Conservation (phyloP, 2,797 vertebrate species). For the Pogoniulus pusillus region DNA sequence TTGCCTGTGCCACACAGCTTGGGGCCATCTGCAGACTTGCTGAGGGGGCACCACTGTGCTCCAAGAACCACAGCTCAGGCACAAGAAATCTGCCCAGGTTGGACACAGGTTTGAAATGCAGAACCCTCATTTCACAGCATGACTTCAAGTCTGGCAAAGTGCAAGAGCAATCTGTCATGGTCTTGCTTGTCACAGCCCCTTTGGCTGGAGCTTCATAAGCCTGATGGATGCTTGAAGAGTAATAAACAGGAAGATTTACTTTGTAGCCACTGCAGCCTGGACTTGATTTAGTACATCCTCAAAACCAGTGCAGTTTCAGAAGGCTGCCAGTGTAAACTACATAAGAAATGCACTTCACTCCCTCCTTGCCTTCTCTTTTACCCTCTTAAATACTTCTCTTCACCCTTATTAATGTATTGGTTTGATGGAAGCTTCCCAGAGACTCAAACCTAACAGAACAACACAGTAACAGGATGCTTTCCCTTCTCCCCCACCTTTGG, state of each 20-base stretch:
- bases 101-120: background rate
- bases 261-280: background rate
- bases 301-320: background rate
- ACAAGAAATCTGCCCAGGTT: background rate
- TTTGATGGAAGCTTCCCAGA: no score
- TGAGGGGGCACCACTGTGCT: background rate
- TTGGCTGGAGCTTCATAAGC: background rate
- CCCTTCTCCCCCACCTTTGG: no score
- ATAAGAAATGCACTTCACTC: background rate
- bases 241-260: background rate
- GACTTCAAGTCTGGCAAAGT: background rate
- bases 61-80: background rate
- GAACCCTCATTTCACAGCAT: background rate
- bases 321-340: background rate
- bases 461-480: no score
- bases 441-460: no score
- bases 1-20: no score
- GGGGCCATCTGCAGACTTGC: no score
- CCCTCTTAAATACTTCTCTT: background rate
- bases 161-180: background rate
- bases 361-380: background rate
- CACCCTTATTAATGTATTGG: no score
- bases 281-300: background rate
- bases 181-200: background rate
- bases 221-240: background rate